These are phyloP conservation scores for Helicoverpa assulta DNA, from an alignment of 2,888 invertebrate species.

Conservation along the genomic window DNA sequence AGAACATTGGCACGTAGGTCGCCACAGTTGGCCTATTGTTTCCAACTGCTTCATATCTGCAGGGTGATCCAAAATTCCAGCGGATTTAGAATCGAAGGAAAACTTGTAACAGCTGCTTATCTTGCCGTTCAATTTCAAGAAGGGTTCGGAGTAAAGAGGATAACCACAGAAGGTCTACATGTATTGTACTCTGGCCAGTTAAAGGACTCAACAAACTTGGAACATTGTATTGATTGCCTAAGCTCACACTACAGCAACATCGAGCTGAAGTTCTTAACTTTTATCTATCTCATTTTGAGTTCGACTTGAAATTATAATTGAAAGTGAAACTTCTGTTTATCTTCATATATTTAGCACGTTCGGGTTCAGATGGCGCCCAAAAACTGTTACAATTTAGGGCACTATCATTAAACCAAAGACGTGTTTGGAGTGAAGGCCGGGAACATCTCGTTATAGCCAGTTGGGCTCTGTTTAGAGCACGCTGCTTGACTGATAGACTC, in stretches of 20 bases:
- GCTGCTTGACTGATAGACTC: conserved; percentile 34
- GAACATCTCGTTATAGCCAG: conserved; percentile 33
- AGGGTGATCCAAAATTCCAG: conserved; percentile 37
- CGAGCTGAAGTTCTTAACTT: neutral
- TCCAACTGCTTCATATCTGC: conserved; percentile 46
- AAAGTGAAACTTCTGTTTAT: conserved; percentile 23
- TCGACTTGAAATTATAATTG: neutral
- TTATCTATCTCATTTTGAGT: neutral
- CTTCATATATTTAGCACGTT: neutral
- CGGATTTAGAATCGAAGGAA: conserved; percentile 53
- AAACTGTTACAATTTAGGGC: conserved; percentile 47
- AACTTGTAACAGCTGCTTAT: conserved; percentile 60
- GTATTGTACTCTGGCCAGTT: neutral
- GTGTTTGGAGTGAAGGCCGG: conserved; percentile 17
- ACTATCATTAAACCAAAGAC: conserved; percentile 49
- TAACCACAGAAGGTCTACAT: conserved; percentile 33
- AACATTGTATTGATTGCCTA: neutral
- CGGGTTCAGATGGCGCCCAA: conserved; percentile 32
- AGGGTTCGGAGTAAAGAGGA: conserved; percentile 28
- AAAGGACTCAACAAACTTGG: neutral
- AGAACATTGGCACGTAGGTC: conserved; percentile 52
- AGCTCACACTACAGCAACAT: neutral
- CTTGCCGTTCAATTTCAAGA: conserved; percentile 41
- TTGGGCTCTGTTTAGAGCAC: conserved; percentile 11
- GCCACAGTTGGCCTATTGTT: conserved; percentile 46